phyloP scores from a whole-genome alignment of 2,888 invertebrate genomes.

The Eudemis profundana region DNA sequence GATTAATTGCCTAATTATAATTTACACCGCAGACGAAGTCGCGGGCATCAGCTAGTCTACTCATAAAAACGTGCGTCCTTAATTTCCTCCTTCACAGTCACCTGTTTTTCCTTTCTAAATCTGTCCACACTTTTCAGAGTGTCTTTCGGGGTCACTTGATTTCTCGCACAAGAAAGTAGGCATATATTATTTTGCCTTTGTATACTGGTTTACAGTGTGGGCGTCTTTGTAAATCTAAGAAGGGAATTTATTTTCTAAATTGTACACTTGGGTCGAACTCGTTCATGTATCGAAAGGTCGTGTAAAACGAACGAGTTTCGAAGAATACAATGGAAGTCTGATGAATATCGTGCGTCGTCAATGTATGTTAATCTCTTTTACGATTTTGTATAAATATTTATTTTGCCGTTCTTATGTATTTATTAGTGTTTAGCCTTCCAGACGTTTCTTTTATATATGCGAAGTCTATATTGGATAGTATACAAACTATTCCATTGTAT shows the following conservation, averaged over 20 bases:
- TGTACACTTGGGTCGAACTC: background rate
- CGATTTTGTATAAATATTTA: too few relatives aligned
- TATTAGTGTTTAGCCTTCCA: too few relatives aligned
- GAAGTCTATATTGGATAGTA: too few relatives aligned
- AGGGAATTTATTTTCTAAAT: background rate
- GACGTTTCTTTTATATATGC: too few relatives aligned
- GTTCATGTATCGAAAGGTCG: background rate
- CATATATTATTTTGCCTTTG: constrained; percentile 14
- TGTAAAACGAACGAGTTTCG: background rate
- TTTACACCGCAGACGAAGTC: too few relatives aligned
- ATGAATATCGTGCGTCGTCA: background rate
- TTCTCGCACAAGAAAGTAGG: constrained; percentile 12
- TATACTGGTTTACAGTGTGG: constrained; percentile 11
- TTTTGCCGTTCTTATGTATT: too few relatives aligned
- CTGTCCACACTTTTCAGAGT: background rate
- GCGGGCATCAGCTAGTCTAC: too few relatives aligned
- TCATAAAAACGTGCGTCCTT: too few relatives aligned
- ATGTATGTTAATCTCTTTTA: constrained; percentile 3
- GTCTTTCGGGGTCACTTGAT: constrained; percentile 28
- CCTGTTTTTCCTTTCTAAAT: background rate
- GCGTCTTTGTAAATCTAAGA: constrained; percentile 1
- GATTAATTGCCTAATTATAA: too few relatives aligned
- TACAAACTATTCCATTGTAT: too few relatives aligned
- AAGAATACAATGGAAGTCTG: background rate
- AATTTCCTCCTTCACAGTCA: too few relatives aligned